These are phyloP conservation scores for Vidua macroura DNA, from an alignment of 2,113 vertebrate species.

Conservation along the genomic window DNA sequence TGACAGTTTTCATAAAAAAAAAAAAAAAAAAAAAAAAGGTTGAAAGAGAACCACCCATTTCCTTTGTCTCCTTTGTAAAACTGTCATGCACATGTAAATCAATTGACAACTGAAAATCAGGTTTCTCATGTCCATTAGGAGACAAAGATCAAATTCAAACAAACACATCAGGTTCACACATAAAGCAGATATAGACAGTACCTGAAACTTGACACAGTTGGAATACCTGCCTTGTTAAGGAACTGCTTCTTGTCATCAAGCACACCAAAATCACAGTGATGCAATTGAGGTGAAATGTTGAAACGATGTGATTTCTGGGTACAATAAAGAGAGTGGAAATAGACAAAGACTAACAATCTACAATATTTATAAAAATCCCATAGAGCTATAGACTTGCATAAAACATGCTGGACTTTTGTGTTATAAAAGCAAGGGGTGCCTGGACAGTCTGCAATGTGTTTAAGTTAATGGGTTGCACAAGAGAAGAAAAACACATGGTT, in stretches of 20 bases:
- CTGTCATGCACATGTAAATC: neutral
- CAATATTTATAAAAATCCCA: neutral
- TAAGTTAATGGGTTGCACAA: neutral
- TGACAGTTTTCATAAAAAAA: neutral
- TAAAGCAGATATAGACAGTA: neutral
- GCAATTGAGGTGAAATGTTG: neutral
- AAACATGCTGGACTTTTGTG: neutral
- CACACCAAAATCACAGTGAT: neutral
- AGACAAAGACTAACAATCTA: neutral
- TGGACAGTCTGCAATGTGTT: neutral
- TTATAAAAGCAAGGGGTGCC: neutral
- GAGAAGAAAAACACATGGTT: neutral
- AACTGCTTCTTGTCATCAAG: neutral
- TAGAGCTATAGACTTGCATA: neutral
- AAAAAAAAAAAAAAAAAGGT: neutral
- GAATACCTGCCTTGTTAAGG: neutral
- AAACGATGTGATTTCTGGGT: neutral
- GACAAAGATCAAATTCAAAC: neutral
- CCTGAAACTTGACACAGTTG: neutral
- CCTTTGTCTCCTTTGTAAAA: neutral
- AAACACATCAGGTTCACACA: neutral
- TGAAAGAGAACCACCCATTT: accelerated
- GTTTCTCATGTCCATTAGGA: neutral
- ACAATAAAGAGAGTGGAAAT: neutral
- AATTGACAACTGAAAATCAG: neutral